Conservation (phyloP, 2,888 invertebrate species). For the Amiota mariae region DNA sequence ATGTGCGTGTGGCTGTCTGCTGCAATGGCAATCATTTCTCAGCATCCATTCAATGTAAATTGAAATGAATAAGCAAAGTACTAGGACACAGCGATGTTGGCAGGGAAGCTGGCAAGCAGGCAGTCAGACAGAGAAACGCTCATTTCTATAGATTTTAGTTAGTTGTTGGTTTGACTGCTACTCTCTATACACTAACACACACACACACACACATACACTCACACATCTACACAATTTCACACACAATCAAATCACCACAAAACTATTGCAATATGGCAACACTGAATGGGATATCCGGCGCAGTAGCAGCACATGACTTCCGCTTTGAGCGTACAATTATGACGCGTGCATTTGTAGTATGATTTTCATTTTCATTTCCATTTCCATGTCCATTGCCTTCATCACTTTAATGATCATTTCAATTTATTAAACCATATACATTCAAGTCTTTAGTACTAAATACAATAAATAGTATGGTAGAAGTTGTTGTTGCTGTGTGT, state of each 20-base stretch:
- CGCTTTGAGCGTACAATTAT: no score
- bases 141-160: neutral
- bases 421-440: no score
- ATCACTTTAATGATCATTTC: neutral
- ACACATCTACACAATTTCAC: constrained; percentile 2
- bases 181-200: neutral
- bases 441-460: no score
- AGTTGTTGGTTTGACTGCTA: constrained; percentile 5
- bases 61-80: constrained; percentile 18
- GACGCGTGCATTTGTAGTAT: neutral
- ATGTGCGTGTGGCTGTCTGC: no score
- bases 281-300: constrained; percentile 26
- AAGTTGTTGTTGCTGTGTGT: no score
- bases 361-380: neutral
- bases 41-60: constrained; percentile 20
- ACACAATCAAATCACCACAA: constrained; percentile 24
- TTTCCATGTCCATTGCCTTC: neutral
- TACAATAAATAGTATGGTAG: no score
- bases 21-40: no score
- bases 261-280: constrained; percentile 29
- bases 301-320: neutral
- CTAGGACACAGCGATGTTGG: neutral
- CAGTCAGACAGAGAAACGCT: neutral
- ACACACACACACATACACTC: neutral
- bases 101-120: no score